These are phyloP conservation scores for Indri indri DNA, from an alignment of 2,113 vertebrate genomes.

Conservation along the genomic window DNA sequence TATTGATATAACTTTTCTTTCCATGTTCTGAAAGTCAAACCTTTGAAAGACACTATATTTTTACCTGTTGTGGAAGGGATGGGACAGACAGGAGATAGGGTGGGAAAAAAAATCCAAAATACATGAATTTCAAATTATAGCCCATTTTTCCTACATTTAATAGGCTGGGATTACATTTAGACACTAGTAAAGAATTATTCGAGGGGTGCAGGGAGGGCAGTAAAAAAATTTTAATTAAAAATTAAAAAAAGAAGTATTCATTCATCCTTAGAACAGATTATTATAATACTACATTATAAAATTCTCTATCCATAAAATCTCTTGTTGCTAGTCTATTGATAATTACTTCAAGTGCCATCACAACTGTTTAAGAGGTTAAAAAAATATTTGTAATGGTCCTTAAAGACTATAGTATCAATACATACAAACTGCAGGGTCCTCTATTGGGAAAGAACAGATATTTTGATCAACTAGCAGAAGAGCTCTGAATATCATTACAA, in stretches of 20 bases:
- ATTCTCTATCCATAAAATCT: constrained; percentile 39
- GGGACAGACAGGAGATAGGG: neutral
- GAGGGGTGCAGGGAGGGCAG: neutral
- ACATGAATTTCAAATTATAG: neutral
- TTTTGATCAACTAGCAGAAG: constrained; percentile 52
- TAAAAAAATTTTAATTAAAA: no score
- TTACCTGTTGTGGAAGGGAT: neutral
- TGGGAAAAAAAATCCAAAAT: constrained; percentile 3
- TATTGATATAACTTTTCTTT: neutral
- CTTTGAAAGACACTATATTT: neutral
- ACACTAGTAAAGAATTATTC: constrained; percentile 1
- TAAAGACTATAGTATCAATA: constrained; percentile 48
- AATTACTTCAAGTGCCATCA: constrained; percentile 56
- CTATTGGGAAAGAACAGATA: constrained; percentile 25
- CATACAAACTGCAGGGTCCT: neutral
- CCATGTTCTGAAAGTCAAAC: constrained; percentile 28
- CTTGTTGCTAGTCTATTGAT: constrained; percentile 14
- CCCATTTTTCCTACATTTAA: neutral
- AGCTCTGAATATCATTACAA: constrained; percentile 22
- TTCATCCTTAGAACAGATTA: constrained; percentile 43
- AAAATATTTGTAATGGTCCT: constrained; percentile 49
- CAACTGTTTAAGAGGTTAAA: constrained; percentile 49
- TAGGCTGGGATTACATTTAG: neutral
- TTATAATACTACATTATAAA: constrained; percentile 1
- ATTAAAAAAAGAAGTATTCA: neutral